Base-by-base conservation (phyloP, 2,888 invertebrate species). In the Teinopalpus imperialis region DNA sequence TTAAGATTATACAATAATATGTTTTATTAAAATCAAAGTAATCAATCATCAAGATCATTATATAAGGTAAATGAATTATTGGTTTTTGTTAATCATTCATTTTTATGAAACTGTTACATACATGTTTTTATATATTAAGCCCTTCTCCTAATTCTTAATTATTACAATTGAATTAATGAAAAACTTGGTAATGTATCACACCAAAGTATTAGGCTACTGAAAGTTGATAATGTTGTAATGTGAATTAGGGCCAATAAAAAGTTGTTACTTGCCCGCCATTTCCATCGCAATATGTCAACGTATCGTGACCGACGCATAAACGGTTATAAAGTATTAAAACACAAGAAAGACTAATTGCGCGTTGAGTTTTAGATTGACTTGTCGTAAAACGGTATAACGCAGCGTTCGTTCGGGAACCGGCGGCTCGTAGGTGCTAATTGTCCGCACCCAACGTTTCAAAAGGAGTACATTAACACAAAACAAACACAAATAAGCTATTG, bases 401-500 rank as follows among this genome's bases (percentile, higher is more conserved):
- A 43, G 52, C 60, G 51, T 55, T 56, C 61, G 58, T 53, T 61
- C 62, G 64, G 62, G 65, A 74, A 77, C 74, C 81, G 72, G 80
- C 71, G 75, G 81, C 69, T 57, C 47, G 34, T 39, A 86, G 82
- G 86, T 86, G 86, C 68, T 87, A 83, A 83, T 82, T 81, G 79
- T 48, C 56, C 69, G 70, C 69, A 67, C 69, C 69, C 71, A 74
- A 66, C 66, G 57, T 69, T 71, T 74, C 81, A 77, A 82, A 79
- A 80, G 75, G 71, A 74, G 70, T 78, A 80, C 87, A 88, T 87
- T 88, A 88, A 86, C 82, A 77, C 75, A 80, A 77, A 78, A 81
- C 87, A 86, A 88, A 87, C 79, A 82, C 81, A 85, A 85, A 83
- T 87, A 86, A 88, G 72, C 83, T 83, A 82, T 86, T 83, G 81